Evolutionary conservation across 2,888 invertebrate genomes (phyloP).

Genomic region (Epirrita christyi): DNA sequence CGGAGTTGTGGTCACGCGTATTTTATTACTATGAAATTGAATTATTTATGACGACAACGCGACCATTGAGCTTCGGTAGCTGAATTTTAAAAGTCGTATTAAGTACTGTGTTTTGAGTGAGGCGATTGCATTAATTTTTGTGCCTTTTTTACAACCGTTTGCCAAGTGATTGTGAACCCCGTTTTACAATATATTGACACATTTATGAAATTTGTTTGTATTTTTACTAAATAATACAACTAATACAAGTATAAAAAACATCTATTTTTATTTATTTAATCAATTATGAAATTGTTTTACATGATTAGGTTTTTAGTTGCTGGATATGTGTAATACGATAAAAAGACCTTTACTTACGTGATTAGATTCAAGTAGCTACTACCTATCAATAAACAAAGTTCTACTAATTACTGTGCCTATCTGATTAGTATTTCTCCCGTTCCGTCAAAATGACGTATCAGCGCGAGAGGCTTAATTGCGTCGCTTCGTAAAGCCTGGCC

Average conservation of each 20-base stretch:
- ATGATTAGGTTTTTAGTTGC: neutral
- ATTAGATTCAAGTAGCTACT: neutral
- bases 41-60: slow-evolving; percentile 80
- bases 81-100: slow-evolving; percentile 83
- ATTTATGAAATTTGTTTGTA: too few relatives aligned
- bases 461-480: slow-evolving; percentile 78
- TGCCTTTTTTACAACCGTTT: slow-evolving; percentile 37
- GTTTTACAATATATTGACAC: slow-evolving; percentile 2
- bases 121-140: slow-evolving; percentile 51
- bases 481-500: slow-evolving; percentile 75
- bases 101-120: slow-evolving; percentile 26
- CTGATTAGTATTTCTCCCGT: slow-evolving; percentile 66
- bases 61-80: slow-evolving; percentile 75
- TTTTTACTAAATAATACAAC: too few relatives aligned
- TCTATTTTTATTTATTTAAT: too few relatives aligned
- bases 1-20: slow-evolving; percentile 81
- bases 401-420: slow-evolving; percentile 43
- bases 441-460: slow-evolving; percentile 80
- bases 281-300: too few relatives aligned
- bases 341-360: neutral
- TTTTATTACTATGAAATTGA: slow-evolving; percentile 85
- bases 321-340: too few relatives aligned
- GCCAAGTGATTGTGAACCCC: neutral
- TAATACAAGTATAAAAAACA: too few relatives aligned
- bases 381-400: neutral